These are phyloP conservation scores for Campoletis raptor DNA, from an alignment of 2,888 invertebrate genomes.

Conservation along the genomic window DNA sequence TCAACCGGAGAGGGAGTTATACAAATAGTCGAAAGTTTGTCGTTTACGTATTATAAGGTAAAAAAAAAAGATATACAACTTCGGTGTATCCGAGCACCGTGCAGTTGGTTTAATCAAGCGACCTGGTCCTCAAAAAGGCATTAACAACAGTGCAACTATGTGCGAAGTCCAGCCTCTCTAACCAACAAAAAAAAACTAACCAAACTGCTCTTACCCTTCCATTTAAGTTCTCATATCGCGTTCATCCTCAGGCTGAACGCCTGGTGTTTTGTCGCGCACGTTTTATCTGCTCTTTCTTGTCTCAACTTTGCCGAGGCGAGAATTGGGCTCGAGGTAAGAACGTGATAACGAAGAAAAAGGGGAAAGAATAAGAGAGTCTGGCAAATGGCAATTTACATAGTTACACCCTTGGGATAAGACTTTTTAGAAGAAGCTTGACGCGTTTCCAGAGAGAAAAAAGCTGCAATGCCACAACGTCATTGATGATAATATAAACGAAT, in stretches of 20 bases:
- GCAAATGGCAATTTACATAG: constrained; percentile 42
- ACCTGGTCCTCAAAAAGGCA: constrained; percentile 32
- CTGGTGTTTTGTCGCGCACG: constrained; percentile 32
- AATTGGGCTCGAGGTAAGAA: neutral
- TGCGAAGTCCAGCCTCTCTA: neutral
- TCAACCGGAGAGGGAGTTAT: constrained; percentile 22
- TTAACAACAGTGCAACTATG: constrained; percentile 27
- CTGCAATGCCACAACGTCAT: constrained; percentile 23
- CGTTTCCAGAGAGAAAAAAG: neutral
- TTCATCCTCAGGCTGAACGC: constrained; percentile 18
- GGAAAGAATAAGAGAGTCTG: constrained; percentile 10
- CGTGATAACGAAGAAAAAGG: constrained; percentile 32
- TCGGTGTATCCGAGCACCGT: neutral
- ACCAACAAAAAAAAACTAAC: constrained; percentile 32
- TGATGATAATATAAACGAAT: constrained; percentile 52
- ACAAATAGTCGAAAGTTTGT: constrained; percentile 20
- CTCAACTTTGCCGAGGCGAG: constrained; percentile 1
- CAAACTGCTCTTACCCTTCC: constrained; percentile 10
- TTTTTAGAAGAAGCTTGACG: neutral
- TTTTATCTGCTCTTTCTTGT: neutral
- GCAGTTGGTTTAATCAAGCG: constrained; percentile 55
- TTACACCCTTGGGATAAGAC: constrained; percentile 11
- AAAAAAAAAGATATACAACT: neutral
- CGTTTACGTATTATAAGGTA: neutral
- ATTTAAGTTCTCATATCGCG: neutral